Evolutionary conservation across 2,113 vertebrate species (phyloP).

Genomic region (Brienomyrus longianalis): DNA sequence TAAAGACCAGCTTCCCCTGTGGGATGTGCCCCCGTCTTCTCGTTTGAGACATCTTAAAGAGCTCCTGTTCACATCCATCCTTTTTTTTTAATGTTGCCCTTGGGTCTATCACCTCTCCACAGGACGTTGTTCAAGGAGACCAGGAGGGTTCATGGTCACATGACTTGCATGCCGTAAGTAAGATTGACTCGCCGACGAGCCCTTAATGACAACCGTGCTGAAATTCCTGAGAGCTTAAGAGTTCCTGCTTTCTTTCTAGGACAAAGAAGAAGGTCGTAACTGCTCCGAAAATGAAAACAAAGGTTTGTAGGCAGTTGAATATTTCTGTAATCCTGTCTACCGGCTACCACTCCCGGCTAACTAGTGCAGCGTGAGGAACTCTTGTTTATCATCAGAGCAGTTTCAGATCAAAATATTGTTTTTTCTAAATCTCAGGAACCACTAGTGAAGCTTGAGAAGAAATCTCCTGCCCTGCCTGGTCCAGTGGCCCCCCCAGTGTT

Average conservation of each 20-base stretch:
- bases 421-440: constrained; percentile 48
- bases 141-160: constrained; percentile 69
- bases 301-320: constrained; percentile 50
- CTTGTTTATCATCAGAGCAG: neutral
- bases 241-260: constrained; percentile 42
- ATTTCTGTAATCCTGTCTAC: neutral
- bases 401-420: neutral
- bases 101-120: constrained; percentile 23
- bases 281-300: constrained; percentile 62
- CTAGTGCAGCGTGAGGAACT: neutral
- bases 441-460: constrained; percentile 36
- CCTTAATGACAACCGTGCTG: neutral
- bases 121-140: constrained; percentile 81
- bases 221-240: neutral
- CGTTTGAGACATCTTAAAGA: neutral
- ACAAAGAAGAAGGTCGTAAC: constrained; percentile 66
- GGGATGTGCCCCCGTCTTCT: neutral
- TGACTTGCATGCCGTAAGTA: constrained; percentile 60
- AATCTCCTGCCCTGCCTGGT: constrained; percentile 13
- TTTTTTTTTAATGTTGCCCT: neutral
- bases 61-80: neutral
- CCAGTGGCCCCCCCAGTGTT: constrained; percentile 31
- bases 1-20: neutral
- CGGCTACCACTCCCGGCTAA: neutral
- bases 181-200: neutral